Conservation (phyloP, 2,113 vertebrate genomes). For the Colinus virginianus region DNA sequence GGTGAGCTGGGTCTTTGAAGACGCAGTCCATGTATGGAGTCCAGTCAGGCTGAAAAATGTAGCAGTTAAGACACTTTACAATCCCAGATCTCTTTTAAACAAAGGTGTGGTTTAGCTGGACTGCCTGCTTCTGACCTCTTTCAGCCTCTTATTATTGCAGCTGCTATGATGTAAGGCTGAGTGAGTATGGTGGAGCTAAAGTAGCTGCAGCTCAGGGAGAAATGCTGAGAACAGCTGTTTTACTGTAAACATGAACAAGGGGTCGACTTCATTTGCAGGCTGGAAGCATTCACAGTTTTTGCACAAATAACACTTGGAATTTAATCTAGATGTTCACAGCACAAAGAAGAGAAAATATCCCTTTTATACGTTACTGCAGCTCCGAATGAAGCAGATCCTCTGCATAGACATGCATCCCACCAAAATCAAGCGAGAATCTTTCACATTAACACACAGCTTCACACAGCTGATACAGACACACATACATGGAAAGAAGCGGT, state of each 20-base stretch:
- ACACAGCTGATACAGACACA: neutral
- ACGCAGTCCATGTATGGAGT: constrained; percentile 55
- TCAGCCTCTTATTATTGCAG: constrained; percentile 53
- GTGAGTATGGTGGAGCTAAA: constrained; percentile 34
- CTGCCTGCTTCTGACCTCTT: constrained; percentile 52
- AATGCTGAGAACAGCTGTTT: constrained; percentile 71
- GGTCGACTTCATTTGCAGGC: constrained; percentile 63
- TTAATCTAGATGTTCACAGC: constrained; percentile 40
- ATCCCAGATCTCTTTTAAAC: constrained; percentile 57
- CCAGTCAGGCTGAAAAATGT: constrained; percentile 56
- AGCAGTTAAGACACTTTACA: constrained; percentile 48
- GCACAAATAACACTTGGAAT: constrained; percentile 53
- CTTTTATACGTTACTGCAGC: constrained; percentile 8
- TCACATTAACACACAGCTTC: constrained; percentile 51
- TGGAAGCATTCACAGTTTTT: constrained; percentile 61
- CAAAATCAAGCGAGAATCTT: constrained; percentile 52
- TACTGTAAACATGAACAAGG: constrained; percentile 72
- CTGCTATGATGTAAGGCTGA: constrained; percentile 65
- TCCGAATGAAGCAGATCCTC: constrained; percentile 37
- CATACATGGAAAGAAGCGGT: constrained; percentile 24
- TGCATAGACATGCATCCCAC: constrained; percentile 21
- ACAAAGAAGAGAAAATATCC: constrained; percentile 6
- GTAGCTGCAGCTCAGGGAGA: constrained; percentile 45
- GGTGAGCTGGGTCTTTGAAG: constrained; percentile 48
- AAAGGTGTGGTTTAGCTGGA: constrained; percentile 62